phyloP scores from a whole-genome alignment of 2,113 vertebrate species.

The Hassar affinis region DNA sequence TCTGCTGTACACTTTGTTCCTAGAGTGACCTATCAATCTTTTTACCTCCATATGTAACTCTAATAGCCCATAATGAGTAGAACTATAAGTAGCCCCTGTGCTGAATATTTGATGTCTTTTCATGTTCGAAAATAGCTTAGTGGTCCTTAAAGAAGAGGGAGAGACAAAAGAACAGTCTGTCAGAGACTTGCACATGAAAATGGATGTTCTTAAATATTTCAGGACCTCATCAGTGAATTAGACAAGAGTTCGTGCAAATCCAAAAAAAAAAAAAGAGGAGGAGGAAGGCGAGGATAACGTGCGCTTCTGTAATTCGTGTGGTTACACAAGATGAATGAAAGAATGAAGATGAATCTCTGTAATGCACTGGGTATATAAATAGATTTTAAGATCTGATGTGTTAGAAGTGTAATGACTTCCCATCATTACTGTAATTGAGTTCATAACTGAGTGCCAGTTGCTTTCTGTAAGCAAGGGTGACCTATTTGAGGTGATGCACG shows the following conservation, averaged over 20 bases:
- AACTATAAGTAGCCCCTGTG: slow-evolving; percentile 40
- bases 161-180: slow-evolving; percentile 37
- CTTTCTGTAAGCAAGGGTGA: slow-evolving; percentile 52
- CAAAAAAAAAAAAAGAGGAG: neutral
- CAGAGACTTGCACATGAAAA: slow-evolving; percentile 43
- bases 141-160: slow-evolving; percentile 40
- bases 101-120: slow-evolving; percentile 64
- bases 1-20: neutral
- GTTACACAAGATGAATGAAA: slow-evolving; percentile 1
- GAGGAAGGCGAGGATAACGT: neutral
- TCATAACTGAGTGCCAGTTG: slow-evolving; percentile 21
- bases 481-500: neutral
- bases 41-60: slow-evolving; percentile 37
- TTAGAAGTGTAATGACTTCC: slow-evolving; percentile 62
- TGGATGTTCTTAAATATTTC: slow-evolving; percentile 58
- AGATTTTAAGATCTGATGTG: slow-evolving; percentile 51
- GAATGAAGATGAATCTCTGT: neutral
- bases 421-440: slow-evolving; percentile 57
- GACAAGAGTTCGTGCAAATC: slow-evolving; percentile 39
- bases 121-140: slow-evolving; percentile 55
- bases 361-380: slow-evolving; percentile 53
- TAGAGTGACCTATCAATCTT: slow-evolving; percentile 22
- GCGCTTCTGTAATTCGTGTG: neutral
- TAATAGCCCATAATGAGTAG: slow-evolving; percentile 56
- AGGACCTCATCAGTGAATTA: slow-evolving; percentile 50